phyloP scores from a whole-genome alignment of 2,797 vertebrate genomes.

The Allobates femoralis region DNA sequence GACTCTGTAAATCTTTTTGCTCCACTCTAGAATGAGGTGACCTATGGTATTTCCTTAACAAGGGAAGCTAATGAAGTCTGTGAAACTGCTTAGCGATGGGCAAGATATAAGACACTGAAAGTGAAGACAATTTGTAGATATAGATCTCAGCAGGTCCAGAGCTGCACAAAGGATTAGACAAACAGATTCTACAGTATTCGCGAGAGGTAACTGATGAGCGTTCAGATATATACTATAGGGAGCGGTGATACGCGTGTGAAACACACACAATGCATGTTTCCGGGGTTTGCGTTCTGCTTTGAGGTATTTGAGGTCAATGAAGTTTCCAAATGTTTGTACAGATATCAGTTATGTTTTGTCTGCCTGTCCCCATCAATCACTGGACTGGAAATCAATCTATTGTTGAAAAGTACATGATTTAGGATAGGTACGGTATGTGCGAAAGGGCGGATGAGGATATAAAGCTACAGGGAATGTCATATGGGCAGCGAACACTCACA shows the following conservation, averaged over 20 bases:
- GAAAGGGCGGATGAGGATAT: constrained; percentile 18
- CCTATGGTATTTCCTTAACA: not conserved
- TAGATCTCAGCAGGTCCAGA: not conserved
- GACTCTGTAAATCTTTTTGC: no score
- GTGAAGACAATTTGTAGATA: not conserved
- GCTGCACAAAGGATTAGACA: not conserved
- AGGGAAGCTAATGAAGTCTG: not conserved
- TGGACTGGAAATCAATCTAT: constrained; percentile 11
- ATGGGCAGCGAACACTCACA: not conserved
- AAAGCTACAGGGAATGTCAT: not conserved
- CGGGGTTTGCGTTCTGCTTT: constrained; percentile 7
- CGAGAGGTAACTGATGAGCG: not conserved
- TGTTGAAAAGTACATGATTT: constrained; percentile 1
- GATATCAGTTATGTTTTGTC: constrained; percentile 41
- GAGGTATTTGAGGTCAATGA: constrained; percentile 30
- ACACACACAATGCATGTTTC: not conserved
- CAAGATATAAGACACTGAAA: no score
- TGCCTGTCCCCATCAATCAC: constrained; percentile 41
- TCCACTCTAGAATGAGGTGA: not conserved
- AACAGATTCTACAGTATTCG: not conserved
- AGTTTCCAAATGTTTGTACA: constrained; percentile 40
- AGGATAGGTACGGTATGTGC: not conserved
- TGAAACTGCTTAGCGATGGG: no score
- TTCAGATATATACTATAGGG: not conserved
- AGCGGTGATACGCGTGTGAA: not conserved